Conservation (phyloP, 2,113 vertebrate genomes). For the Poecilia latipinna region DNA sequence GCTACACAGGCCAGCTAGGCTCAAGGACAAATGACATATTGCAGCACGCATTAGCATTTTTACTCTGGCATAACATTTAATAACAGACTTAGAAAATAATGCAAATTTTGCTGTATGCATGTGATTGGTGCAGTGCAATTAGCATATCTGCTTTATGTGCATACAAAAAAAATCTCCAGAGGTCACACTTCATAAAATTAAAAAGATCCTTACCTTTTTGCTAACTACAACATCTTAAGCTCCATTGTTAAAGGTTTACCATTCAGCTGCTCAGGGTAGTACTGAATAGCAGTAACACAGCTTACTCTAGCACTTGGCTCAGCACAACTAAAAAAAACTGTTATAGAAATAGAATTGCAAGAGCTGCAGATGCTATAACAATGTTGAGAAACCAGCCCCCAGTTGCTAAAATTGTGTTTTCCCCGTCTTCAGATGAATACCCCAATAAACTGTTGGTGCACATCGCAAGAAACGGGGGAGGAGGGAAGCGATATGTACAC, state of each 20-base stretch:
- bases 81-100: slow-evolving; percentile 26
- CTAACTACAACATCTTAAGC: slow-evolving; percentile 24
- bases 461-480: slow-evolving; percentile 29
- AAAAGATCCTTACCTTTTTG: slow-evolving; percentile 20
- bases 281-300: slow-evolving; percentile 37
- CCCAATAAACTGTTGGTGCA: slow-evolving; percentile 75
- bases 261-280: slow-evolving; percentile 21
- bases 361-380: slow-evolving; percentile 66
- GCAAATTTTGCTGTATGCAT: slow-evolving; percentile 19
- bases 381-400: slow-evolving; percentile 38
- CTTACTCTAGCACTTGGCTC: slow-evolving; percentile 55
- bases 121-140: slow-evolving; percentile 16
- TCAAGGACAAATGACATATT: slow-evolving; percentile 69
- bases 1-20: slow-evolving; percentile 50
- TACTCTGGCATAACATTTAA: slow-evolving; percentile 29
- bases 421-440: slow-evolving; percentile 61
- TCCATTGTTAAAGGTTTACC: slow-evolving; percentile 43
- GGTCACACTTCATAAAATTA: slow-evolving; percentile 24
- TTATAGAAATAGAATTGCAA: slow-evolving; percentile 66
- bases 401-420: slow-evolving; percentile 63
- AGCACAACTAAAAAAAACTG: slow-evolving; percentile 34
- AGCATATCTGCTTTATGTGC: slow-evolving; percentile 23
- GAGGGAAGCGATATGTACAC: slow-evolving; percentile 23
- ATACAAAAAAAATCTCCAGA: background rate
- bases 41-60: slow-evolving; percentile 63